phyloP scores from a whole-genome alignment of 2,113 vertebrate genomes.

The Oryzias curvinotus region DNA sequence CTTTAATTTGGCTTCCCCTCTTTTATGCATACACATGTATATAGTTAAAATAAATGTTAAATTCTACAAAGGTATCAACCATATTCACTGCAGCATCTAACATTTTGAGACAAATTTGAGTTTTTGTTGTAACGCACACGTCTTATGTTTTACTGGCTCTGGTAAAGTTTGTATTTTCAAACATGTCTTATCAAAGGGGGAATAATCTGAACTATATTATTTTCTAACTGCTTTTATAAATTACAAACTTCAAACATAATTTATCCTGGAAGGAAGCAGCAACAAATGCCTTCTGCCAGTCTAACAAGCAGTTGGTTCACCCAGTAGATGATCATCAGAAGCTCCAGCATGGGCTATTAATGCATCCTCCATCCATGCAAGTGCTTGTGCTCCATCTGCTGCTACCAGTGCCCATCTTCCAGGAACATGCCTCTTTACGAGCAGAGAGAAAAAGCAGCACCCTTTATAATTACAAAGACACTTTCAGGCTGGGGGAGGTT shows the following conservation, averaged over 20 bases:
- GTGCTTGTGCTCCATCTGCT: background rate
- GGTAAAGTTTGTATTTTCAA: too few relatives aligned
- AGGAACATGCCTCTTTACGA: background rate
- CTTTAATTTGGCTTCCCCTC: too few relatives aligned
- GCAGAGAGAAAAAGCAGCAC: background rate
- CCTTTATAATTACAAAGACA: too few relatives aligned
- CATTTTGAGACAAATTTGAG: background rate
- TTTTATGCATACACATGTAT: constrained; percentile 10
- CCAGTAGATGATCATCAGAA: constrained; percentile 8
- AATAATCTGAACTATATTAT: too few relatives aligned
- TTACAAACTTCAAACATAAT: too few relatives aligned
- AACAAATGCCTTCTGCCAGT: background rate
- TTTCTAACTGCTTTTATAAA: too few relatives aligned
- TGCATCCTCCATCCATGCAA: background rate
- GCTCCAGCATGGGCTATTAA: constrained; percentile 4
- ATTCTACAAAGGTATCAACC: constrained; percentile 1
- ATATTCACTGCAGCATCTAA: constrained; percentile 4
- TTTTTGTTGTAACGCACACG: too few relatives aligned
- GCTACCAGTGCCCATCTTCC: constrained; percentile 1
- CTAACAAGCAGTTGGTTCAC: background rate
- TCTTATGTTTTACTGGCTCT: too few relatives aligned
- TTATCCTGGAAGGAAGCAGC: background rate
- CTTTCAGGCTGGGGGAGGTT: too few relatives aligned
- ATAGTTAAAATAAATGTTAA: constrained; percentile 35
- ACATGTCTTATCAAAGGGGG: too few relatives aligned